These are phyloP conservation scores for Trigoniulus corallinus DNA, from an alignment of 1,140 invertebrate species.

Conservation along the genomic window DNA sequence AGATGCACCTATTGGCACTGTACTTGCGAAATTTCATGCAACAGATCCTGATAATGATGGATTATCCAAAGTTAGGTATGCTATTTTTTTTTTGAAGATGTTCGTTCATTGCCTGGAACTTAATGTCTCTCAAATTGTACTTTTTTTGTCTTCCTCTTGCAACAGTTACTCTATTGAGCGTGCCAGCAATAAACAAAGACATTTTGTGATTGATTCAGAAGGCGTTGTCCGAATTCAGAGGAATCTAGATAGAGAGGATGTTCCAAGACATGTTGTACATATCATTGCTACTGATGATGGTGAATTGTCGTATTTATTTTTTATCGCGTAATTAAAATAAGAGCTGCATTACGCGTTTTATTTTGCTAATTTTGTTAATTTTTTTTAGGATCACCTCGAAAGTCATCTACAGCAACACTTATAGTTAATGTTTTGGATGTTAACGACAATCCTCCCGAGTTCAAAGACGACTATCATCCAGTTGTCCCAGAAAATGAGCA, in stretches of 20 bases:
- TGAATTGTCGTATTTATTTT: too few relatives aligned
- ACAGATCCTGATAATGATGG: slow-evolving; percentile 24
- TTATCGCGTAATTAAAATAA: slow-evolving; percentile 4
- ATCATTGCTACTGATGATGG: slow-evolving; percentile 7
- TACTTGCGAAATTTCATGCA: slow-evolving; percentile 22
- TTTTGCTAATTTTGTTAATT: neutral
- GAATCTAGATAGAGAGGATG: slow-evolving; percentile 29
- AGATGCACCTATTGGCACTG: slow-evolving; percentile 19
- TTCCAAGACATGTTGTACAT: neutral
- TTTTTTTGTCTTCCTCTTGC: neutral
- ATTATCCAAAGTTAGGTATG: slow-evolving; percentile 18
- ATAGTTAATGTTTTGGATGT: slow-evolving; percentile 54
- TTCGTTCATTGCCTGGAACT: too few relatives aligned
- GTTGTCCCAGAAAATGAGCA: slow-evolving; percentile 55
- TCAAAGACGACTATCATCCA: slow-evolving; percentile 54
- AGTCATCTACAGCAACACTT: slow-evolving; percentile 5
- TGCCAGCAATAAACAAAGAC: neutral
- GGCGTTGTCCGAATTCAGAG: slow-evolving; percentile 13
- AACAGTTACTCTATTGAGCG: slow-evolving; percentile 4
- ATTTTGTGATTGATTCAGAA: slow-evolving; percentile 1
- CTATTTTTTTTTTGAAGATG: neutral
- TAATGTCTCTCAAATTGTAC: neutral
- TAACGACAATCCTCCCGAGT: slow-evolving; percentile 72
- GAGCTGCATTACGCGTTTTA: neutral
- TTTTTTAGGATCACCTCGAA: neutral